Evolutionary conservation across 1,140 invertebrate species (phyloP), one percentile per base, ranked within the genome.

Genomic region (Heliconius hermathena): DNA sequence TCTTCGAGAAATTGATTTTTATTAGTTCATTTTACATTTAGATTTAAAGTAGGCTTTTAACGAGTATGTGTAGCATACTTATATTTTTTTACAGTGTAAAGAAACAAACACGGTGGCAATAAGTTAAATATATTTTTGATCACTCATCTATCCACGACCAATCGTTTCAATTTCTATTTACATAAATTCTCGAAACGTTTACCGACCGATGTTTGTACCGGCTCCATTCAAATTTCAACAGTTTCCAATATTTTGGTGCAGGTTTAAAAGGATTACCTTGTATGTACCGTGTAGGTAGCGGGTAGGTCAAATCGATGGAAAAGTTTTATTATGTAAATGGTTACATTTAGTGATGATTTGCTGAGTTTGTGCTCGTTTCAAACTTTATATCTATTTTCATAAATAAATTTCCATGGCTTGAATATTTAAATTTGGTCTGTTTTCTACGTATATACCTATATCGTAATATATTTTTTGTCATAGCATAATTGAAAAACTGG

Each of bases 101-200:
- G 3, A 66, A 66, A 66, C 26, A 66, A 66, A 66, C 26, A 29
- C 8, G 9, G 22, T 6, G 60, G 22, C 60, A 66, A 66, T 66
- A 18, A 29, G 22, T 26, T 29, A 82, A 72, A 79, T 54, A 66
- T 79, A 77, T 79, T 76, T 26, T 76, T 26, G 75, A 74, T 38
- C 78, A 71, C 52, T 70, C 38, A 72, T 77, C 54, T 74, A 52
- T 72, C 80, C 73, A 75, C 54, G 60, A 74, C 72, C 77, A 71
- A 82, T 82, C 74, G 22, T 76, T 79, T 71, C 46, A 76, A 73
- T 78, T 66, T n/a, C 49, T 82, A 46, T 82, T 82, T 82, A 77
- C 77, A 79, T 82, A 79, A 82, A 82, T 79, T 79, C 81, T n/a
- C 66, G 33, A 52, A 70, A 41, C 75, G 54, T 54, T 79, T 79